Base-by-base conservation (phyloP, 2,113 vertebrate species). In the Oreochromis aureus region DNA sequence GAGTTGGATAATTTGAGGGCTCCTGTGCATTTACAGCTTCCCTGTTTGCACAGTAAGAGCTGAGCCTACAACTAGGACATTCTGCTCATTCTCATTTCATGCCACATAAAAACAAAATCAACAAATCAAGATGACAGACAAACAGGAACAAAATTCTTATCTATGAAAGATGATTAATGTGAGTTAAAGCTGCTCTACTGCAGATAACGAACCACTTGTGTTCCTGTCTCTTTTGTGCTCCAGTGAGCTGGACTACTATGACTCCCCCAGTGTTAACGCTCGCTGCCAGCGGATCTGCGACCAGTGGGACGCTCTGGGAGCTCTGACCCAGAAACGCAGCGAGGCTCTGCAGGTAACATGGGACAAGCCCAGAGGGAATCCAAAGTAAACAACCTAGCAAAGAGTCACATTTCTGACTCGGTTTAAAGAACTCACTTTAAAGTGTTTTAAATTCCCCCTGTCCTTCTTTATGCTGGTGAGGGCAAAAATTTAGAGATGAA, bases 251-350 rank as follows among this genome's bases (percentile, higher is more conserved):
- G 98, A 99, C 95, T 99, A 99, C 93, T 99, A 99, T 0, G 98
- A 99, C 96, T 99, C 98, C 84, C 98, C 98, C 81, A 99, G 97
- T 92, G 98, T 99, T 89, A 99, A 99, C 44, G 97, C 97, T 92
- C 97, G 98, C 92, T 99, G 98, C 96, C 99, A 99, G 96, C 96
- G 96, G 94, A 99, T 99, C 94, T 99, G 99, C 94, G 99, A 99
- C 93, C 97, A 99, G 93, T 99, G 99, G 99, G 99, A 99, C 91
- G 93, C 96, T 11, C 97, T 99, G 86, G 99, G 99, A 88, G 97
- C 93, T 55, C 91, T 99, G 86, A 98, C 98, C 87, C 98, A 99
- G 96, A 99, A 99, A 95, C 98, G 99, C 73, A 98, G 97, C 89
- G 99, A 99, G 93, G 97, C 98, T 84, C 90, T 99, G 92, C 98